phyloP scores from a whole-genome alignment of 2,888 invertebrate genomes.

The Synanthedon andrenaeformis region DNA sequence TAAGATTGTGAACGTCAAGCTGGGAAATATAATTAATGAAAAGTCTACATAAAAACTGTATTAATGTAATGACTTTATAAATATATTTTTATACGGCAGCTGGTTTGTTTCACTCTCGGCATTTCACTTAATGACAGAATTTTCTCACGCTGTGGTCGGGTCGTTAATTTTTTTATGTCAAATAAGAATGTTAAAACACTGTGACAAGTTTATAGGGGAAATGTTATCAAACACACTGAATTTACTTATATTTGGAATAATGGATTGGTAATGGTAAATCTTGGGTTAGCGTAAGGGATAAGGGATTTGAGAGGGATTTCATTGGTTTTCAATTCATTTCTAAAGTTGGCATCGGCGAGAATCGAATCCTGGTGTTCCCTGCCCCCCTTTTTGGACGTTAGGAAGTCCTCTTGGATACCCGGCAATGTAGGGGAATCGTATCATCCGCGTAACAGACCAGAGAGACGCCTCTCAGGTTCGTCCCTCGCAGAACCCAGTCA shows the following conservation, averaged over 20 bases:
- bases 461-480: too few relatives aligned
- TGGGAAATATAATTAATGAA: background rate
- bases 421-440: too few relatives aligned
- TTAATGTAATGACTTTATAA: background rate
- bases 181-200: background rate
- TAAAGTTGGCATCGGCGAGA: too few relatives aligned
- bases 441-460: too few relatives aligned
- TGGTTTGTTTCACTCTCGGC: background rate
- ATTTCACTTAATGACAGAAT: background rate
- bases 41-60: background rate
- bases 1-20: background rate
- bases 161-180: background rate
- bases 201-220: background rate
- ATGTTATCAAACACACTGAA: background rate
- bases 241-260: background rate
- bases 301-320: too few relatives aligned
- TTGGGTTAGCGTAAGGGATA: too few relatives aligned
- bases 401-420: too few relatives aligned
- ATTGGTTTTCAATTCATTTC: too few relatives aligned
- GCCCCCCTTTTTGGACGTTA: too few relatives aligned
- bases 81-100: background rate
- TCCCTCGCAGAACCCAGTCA: too few relatives aligned
- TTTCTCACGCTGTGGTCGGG: background rate
- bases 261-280: too few relatives aligned
- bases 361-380: too few relatives aligned